phyloP scores from a whole-genome alignment of 2,113 vertebrate species.

The Syrrhaptes paradoxus region DNA sequence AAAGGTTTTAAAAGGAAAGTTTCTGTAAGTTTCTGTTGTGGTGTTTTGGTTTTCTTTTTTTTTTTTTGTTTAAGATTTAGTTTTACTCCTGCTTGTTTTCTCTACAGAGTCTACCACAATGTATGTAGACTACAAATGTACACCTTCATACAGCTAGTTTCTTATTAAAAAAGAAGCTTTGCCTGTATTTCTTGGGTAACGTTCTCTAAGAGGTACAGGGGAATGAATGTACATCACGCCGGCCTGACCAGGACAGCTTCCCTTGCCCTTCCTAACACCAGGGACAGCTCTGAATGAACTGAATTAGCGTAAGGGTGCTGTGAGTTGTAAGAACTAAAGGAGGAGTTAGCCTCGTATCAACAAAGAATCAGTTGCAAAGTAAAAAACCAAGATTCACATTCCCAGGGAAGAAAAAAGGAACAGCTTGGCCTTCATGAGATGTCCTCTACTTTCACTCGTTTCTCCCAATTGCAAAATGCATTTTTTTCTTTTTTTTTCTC shows the following conservation, averaged over 20 bases:
- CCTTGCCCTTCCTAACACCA: not conserved
- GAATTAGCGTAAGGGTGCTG: not conserved
- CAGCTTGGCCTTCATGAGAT: not conserved
- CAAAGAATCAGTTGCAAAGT: not conserved
- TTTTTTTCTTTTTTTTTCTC: not conserved
- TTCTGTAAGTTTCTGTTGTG: not conserved
- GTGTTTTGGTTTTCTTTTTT: not conserved
- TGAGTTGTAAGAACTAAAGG: not conserved
- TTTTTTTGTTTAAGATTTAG: not conserved
- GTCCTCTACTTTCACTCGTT: not conserved
- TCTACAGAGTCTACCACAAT: not conserved
- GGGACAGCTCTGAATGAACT: not conserved
- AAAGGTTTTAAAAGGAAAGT: not conserved
- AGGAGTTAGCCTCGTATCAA: not conserved
- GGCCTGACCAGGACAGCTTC: not conserved
- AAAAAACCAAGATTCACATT: not conserved
- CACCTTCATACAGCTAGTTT: not conserved
- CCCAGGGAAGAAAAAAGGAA: not conserved
- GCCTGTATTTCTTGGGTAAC: not conserved
- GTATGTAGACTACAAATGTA: not conserved
- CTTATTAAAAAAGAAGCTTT: not conserved
- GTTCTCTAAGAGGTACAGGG: not conserved
- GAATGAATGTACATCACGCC: accelerated
- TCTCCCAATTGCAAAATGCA: not conserved
- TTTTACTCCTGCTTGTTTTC: not conserved